Conservation (phyloP, 2,888 invertebrate genomes). For the Megaustenia siamemsis region DNA sequence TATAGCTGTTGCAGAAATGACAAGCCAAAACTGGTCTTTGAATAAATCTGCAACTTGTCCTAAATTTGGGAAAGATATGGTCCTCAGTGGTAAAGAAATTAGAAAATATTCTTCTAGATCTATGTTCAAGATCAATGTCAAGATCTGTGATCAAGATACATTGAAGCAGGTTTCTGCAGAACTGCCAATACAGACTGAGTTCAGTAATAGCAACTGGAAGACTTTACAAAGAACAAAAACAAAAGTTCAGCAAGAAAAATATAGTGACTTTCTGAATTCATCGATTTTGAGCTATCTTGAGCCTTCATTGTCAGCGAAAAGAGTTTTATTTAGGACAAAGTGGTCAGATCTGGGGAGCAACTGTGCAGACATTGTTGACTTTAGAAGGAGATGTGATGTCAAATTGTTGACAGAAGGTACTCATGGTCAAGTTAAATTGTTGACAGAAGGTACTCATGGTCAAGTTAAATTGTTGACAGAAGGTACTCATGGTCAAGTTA, state of each 20-base stretch:
- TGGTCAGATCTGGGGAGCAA: neutral
- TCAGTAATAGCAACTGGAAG: neutral
- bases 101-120: neutral
- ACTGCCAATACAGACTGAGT: slow-evolving; percentile 13
- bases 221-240: neutral
- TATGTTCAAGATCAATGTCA: neutral
- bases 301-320: neutral
- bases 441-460: neutral
- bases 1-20: neutral
- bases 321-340: neutral
- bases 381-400: neutral
- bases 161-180: slow-evolving; percentile 15
- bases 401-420: neutral
- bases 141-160: neutral
- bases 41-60: neutral
- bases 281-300: neutral
- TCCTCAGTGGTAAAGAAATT: neutral
- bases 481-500: neutral
- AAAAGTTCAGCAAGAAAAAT: neutral
- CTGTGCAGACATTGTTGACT: neutral
- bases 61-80: neutral
- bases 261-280: neutral
- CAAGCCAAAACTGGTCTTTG: neutral
- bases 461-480: neutral
- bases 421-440: neutral